Percentiles rank a stretch among this genome's conserved stretches.
phyloP scores from a whole-genome alignment of 2,113 vertebrate genomes.

The Myxocyprinus asiaticus region DNA sequence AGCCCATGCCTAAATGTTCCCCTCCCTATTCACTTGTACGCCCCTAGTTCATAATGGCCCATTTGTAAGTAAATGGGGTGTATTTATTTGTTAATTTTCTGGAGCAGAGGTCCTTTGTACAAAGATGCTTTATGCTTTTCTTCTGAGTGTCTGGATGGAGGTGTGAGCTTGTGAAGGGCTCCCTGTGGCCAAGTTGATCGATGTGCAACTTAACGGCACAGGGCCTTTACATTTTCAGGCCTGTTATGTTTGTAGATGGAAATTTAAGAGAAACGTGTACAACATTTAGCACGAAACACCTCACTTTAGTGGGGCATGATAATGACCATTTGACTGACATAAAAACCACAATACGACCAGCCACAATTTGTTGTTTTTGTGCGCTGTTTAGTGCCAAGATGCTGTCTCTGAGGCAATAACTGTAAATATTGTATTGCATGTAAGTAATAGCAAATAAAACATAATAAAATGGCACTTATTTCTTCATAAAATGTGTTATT shows the following conservation, averaged over 20 bases:
- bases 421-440: no score
- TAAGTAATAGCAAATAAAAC: no score
- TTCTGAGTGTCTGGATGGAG: background rate
- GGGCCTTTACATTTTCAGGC: constrained; percentile 52
- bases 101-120: background rate
- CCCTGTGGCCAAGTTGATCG: constrained; percentile 33
- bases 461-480: no score
- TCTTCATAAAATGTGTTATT: no score
- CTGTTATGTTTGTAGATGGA: constrained; percentile 47
- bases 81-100: background rate
- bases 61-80: background rate
- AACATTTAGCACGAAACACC: constrained; percentile 22
- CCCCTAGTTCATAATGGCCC: background rate
- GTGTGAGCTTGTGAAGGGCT: background rate
- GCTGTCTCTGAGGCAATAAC: no score
- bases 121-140: background rate
- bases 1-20: background rate
- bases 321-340: no score
- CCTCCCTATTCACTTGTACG: background rate
- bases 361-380: no score
- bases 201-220: constrained; percentile 50
- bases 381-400: no score
- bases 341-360: no score
- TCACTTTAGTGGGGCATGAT: background rate
- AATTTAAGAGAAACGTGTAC: no score